Conservation (phyloP, 2,113 vertebrate species). For the Bos indicus region DNA sequence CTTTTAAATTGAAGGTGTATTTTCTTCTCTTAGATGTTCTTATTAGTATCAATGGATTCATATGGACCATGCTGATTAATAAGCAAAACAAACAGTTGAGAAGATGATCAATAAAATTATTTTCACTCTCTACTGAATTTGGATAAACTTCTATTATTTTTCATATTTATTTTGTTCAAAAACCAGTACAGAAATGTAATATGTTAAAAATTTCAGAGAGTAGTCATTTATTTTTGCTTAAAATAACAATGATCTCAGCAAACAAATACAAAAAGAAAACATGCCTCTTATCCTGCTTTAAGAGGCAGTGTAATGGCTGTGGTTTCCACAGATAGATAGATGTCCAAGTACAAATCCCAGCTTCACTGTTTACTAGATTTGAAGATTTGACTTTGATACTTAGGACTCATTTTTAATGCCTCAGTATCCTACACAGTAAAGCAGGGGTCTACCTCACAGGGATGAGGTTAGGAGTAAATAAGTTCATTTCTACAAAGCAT, state of each 20-base stretch:
- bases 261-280: not conserved
- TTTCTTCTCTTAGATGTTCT: not conserved
- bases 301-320: not conserved
- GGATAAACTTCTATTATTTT: not conserved
- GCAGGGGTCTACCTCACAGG: not conserved
- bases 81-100: not conserved
- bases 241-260: not conserved
- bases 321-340: not conserved
- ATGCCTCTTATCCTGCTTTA: not conserved
- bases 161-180: not conserved
- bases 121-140: not conserved
- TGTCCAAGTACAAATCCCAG: not conserved
- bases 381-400: accelerated
- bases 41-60: not conserved
- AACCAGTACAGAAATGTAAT: not conserved
- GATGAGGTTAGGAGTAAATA: not conserved
- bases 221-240: not conserved
- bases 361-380: not conserved
- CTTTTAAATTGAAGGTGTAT: not conserved
- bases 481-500: not conserved
- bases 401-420: not conserved
- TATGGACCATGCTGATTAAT: not conserved
- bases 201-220: not conserved
- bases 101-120: not conserved
- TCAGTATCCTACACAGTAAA: not conserved